phyloP scores from a whole-genome alignment of 2,888 invertebrate species.

The Ethmia dodecea region DNA sequence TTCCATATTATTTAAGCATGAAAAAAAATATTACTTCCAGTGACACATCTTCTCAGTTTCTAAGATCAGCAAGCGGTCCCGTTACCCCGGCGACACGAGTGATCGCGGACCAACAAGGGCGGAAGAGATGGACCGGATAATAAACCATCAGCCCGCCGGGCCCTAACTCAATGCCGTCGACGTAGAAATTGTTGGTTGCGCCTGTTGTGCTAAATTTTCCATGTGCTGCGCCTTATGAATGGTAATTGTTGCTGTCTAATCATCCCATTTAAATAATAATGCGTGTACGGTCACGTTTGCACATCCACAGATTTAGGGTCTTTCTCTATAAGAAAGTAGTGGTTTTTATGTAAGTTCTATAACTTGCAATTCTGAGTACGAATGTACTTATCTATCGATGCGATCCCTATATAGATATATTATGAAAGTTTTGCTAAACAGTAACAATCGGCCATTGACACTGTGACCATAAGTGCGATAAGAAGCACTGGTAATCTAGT shows the following conservation, averaged over 20 bases:
- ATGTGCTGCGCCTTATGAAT: conserved; percentile 42
- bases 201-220: conserved; percentile 20
- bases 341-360: no score
- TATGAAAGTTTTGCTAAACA: no score
- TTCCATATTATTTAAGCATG: no score
- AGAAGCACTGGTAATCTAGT: no score
- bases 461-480: no score
- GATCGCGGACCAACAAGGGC: conserved; percentile 68
- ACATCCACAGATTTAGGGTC: conserved; percentile 27
- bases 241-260: conserved; percentile 58
- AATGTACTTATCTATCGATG: no score
- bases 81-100: conserved; percentile 65
- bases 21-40: no score
- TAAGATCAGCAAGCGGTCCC: conserved; percentile 27
- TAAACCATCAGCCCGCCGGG: conserved; percentile 63
- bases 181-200: conserved; percentile 67
- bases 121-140: conserved; percentile 73
- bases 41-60: conserved; percentile 4
- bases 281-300: conserved; percentile 24
- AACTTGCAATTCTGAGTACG: no score
- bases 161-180: conserved; percentile 69
- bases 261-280: conserved; percentile 51
- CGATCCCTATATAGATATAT: no score
- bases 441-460: no score
- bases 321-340: no score